Conservation (phyloP, 2,113 vertebrate genomes). For the Eolophus roseicapilla region DNA sequence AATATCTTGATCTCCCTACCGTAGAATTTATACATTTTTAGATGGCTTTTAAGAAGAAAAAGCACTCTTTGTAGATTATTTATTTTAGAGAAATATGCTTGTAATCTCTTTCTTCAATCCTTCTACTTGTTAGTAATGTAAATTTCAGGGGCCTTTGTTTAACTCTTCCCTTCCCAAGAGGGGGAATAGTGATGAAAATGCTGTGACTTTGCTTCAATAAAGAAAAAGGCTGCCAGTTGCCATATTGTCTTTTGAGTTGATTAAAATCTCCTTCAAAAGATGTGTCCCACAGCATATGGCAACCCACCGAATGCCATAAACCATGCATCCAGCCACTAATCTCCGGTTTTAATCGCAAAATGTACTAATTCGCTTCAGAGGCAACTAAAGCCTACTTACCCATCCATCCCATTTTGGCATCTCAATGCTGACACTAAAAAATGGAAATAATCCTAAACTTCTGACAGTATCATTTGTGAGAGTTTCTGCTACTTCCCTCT, state of each 20-base stretch:
- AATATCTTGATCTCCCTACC: constrained; percentile 78
- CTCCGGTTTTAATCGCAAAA: not conserved
- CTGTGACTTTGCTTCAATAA: constrained; percentile 72
- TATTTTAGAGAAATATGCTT: constrained; percentile 83
- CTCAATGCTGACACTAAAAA: not conserved
- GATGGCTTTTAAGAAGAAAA: constrained; percentile 66
- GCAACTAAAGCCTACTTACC: not conserved
- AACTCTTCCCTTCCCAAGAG: constrained; percentile 49
- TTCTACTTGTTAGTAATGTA: constrained; percentile 66
- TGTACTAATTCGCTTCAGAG: not conserved
- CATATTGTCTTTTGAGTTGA: constrained; percentile 47
- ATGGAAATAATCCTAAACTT: not conserved
- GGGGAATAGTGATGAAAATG: constrained; percentile 60
- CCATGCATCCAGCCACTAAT: not conserved
- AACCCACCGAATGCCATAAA: constrained; percentile 4
- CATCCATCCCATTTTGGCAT: not conserved
- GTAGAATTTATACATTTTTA: constrained; percentile 84
- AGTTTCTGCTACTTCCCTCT: not conserved
- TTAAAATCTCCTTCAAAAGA: constrained; percentile 45
- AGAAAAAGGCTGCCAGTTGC: constrained; percentile 62
- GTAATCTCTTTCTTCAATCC: constrained; percentile 55
- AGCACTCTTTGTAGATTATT: constrained; percentile 85
- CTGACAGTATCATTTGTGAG: not conserved
- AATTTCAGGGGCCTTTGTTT: constrained; percentile 69
- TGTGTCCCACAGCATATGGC: not conserved